A percentile compares a stretch with the other conserved stretches of the same genome.
Evolutionary conservation across 2,888 invertebrate genomes (phyloP).

Genomic region (Protodeltote pygarga): DNA sequence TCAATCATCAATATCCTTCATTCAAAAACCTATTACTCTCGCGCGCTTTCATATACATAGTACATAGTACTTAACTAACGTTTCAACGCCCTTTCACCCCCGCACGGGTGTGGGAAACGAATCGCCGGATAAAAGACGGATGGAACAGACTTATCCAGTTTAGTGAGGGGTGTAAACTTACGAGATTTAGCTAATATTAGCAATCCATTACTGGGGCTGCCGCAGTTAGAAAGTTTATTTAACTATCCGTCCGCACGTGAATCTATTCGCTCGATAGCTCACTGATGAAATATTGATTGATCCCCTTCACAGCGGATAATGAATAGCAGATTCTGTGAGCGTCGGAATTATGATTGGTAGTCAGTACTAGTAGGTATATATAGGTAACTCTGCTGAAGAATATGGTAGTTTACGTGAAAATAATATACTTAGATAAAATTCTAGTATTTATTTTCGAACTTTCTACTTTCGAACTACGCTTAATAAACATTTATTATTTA

Average conservation of each 20-base stretch:
- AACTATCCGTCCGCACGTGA: slow-evolving; percentile 44
- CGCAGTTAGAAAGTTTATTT: slow-evolving; percentile 53
- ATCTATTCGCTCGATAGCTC: slow-evolving; percentile 41
- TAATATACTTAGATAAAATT: too few species aligned
- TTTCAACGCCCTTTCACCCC: slow-evolving; percentile 57
- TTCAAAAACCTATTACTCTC: slow-evolving; percentile 46
- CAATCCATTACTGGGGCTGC: slow-evolving; percentile 79
- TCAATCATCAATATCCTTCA: slow-evolving; percentile 50
- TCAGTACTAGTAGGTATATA: too few species aligned
- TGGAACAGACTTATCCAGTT: slow-evolving; percentile 72
- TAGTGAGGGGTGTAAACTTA: slow-evolving; percentile 70
- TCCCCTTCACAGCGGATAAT: slow-evolving; percentile 25
- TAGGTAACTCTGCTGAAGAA: too few species aligned
- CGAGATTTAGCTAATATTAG: slow-evolving; percentile 84
- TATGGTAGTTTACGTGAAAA: too few species aligned
- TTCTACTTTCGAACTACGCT: too few species aligned
- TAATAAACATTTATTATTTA: too few species aligned
- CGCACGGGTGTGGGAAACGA: slow-evolving; percentile 59
- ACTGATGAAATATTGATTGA: slow-evolving; percentile 51
- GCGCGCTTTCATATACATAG: slow-evolving; percentile 21
- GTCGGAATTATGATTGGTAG: slow-evolving; percentile 2
- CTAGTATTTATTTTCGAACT: too few species aligned
- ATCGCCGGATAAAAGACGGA: slow-evolving; percentile 80
- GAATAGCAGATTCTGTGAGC: slow-evolving; percentile 9
- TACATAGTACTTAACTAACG: slow-evolving; percentile 49